Conservation (phyloP, 2,797 vertebrate species). For the Meda fulgida region DNA sequence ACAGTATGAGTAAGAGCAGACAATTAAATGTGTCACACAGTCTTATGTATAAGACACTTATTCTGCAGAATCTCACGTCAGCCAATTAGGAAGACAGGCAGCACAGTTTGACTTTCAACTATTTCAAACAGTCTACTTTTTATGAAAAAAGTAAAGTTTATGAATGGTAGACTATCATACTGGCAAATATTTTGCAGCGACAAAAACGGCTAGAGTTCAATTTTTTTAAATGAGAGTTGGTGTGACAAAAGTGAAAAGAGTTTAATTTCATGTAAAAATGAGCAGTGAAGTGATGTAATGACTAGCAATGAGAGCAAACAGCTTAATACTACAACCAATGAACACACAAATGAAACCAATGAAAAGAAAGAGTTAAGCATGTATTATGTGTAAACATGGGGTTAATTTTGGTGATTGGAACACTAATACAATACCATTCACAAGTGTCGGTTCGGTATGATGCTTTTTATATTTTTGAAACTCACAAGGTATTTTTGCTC, state of each 20-base stretch:
- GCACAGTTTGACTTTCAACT: slow-evolving; percentile 4
- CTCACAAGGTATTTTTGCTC: neutral
- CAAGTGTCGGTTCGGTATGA: neutral
- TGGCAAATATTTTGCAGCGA: neutral
- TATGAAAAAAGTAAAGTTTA: neutral
- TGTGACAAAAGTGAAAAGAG: neutral
- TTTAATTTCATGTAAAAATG: neutral
- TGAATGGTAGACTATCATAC: neutral
- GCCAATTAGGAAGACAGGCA: slow-evolving; percentile 10
- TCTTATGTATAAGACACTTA: slow-evolving; percentile 13
- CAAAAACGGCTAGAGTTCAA: neutral
- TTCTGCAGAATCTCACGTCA: slow-evolving; percentile 20
- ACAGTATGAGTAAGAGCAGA: slow-evolving; percentile 19
- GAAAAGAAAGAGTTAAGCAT: neutral
- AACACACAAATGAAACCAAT: neutral
- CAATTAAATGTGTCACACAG: slow-evolving; percentile 7
- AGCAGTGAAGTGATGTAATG: neutral
- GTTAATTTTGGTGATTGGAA: neutral
- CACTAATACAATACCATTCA: neutral
- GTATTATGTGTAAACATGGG: neutral
- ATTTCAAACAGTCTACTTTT: neutral
- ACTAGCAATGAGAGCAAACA: neutral
- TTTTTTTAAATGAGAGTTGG: neutral
- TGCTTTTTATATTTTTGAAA: neutral
- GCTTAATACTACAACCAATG: neutral